Evolutionary conservation across 35 echinoderm and acorn worm species (phyloP).

Genomic region (Patiria miniata): DNA sequence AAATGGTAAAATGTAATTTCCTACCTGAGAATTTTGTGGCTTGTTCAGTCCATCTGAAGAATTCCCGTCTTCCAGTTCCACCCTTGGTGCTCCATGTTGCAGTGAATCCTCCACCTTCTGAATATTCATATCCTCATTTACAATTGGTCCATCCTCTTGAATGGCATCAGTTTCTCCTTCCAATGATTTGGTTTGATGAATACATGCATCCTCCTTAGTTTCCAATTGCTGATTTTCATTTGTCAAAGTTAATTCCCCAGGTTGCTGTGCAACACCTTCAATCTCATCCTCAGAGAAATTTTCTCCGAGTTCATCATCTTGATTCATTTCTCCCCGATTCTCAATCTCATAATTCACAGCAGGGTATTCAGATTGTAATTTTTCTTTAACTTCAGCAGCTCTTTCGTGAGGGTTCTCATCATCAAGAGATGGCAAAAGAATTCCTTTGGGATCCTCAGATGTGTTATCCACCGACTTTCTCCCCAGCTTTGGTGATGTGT

Average conservation of each 20-base stretch:
- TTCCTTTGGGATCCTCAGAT: neutral
- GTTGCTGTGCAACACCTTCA: neutral
- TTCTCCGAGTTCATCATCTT: neutral
- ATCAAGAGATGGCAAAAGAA: neutral
- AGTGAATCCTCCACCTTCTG: neutral
- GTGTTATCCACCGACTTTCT: neutral
- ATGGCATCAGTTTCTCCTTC: neutral
- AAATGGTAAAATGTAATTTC: too few relatives aligned
- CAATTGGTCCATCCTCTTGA: neutral
- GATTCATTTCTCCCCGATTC: neutral
- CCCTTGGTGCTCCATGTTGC: neutral
- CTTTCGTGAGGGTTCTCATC: neutral
- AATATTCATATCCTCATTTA: neutral
- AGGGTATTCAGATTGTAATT: neutral
- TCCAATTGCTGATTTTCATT: neutral
- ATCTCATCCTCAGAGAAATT: too few relatives aligned
- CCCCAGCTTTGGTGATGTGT: neutral
- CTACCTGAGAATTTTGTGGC: too few relatives aligned
- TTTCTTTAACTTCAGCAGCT: neutral
- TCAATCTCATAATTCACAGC: neutral
- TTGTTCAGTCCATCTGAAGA: too few relatives aligned
- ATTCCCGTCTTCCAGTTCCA: too few relatives aligned
- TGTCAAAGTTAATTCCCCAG: neutral
- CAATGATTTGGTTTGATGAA: neutral
- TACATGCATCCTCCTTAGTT: neutral